These are phyloP conservation scores for Tortrix viridana DNA, from an alignment of 2,888 invertebrate species.

Conservation along the genomic window DNA sequence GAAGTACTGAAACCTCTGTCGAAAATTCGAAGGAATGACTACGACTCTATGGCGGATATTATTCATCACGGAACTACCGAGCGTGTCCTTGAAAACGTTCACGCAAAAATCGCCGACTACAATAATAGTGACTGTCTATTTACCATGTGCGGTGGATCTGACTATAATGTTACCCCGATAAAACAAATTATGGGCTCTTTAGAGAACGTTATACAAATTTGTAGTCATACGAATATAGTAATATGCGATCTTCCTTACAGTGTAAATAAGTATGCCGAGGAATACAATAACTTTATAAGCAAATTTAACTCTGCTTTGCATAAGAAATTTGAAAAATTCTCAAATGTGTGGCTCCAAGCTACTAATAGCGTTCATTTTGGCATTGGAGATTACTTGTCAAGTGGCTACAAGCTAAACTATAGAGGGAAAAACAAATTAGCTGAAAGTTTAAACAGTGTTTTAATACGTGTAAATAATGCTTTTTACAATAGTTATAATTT, in stretches of 20 bases:
- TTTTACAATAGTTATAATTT: conserved; percentile 13
- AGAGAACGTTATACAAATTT: background rate
- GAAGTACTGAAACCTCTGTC: conserved; percentile 1
- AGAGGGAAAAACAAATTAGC: conserved; percentile 9
- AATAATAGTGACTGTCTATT: background rate
- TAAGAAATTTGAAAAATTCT: background rate
- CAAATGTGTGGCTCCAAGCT: conserved; percentile 8
- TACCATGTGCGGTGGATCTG: conserved; percentile 3
- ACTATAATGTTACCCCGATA: conserved; percentile 7
- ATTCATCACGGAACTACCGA: conserved; percentile 5
- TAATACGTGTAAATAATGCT: conserved; percentile 6
- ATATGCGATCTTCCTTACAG: conserved; percentile 30
- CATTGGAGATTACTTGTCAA: conserved; percentile 2
- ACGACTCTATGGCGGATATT: conserved; percentile 13
- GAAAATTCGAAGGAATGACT: conserved; percentile 10
- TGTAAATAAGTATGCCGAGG: conserved; percentile 16
- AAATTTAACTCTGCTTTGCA: conserved; percentile 26
- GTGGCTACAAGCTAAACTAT: background rate
- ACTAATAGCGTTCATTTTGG: conserved; percentile 4
- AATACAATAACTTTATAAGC: conserved; percentile 35
- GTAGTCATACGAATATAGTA: conserved; percentile 18
- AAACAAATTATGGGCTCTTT: conserved; percentile 3
- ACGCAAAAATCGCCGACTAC: too few relatives aligned
- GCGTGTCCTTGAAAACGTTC: too few relatives aligned
- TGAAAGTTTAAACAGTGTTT: background rate